Conservation (phyloP, 2,797 vertebrate species). For the Molossus alvarezi region DNA sequence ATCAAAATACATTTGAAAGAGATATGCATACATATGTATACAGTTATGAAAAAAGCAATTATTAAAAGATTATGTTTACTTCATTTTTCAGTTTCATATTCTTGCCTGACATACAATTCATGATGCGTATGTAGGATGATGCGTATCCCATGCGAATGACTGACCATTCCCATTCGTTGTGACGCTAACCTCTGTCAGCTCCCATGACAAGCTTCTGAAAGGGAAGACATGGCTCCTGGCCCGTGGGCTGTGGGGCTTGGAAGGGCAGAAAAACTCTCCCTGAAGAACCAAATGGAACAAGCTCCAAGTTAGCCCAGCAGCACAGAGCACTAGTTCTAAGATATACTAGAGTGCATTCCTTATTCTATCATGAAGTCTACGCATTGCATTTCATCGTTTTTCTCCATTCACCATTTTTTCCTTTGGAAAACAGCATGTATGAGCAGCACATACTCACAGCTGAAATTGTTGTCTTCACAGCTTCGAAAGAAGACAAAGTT, state of each 20-base stretch:
- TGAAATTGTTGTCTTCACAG: conserved; percentile 66
- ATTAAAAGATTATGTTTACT: background rate
- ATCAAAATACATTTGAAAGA: background rate
- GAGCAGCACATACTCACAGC: conserved; percentile 37
- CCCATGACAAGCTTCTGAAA: background rate
- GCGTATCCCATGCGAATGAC: background rate
- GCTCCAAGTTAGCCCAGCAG: background rate
- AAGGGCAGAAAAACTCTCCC: background rate
- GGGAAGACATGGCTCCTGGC: background rate
- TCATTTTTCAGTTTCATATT: background rate
- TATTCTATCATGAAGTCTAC: rapidly evolving
- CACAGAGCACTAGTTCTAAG: conserved; percentile 14
- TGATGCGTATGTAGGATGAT: background rate
- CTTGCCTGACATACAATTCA: background rate
- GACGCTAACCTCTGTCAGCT: background rate
- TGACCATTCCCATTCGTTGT: background rate
- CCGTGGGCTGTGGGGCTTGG: background rate
- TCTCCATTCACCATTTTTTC: conserved; percentile 53
- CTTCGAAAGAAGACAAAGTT: conserved; percentile 54
- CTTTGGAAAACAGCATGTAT: conserved; percentile 60
- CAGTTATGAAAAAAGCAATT: conserved; percentile 10
- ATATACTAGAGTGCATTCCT: background rate
- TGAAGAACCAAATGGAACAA: background rate
- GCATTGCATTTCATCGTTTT: conserved; percentile 49
- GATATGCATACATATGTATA: background rate